Evolutionary conservation across 2,888 invertebrate genomes (phyloP).

Genomic region (Perizoma affinitatum): DNA sequence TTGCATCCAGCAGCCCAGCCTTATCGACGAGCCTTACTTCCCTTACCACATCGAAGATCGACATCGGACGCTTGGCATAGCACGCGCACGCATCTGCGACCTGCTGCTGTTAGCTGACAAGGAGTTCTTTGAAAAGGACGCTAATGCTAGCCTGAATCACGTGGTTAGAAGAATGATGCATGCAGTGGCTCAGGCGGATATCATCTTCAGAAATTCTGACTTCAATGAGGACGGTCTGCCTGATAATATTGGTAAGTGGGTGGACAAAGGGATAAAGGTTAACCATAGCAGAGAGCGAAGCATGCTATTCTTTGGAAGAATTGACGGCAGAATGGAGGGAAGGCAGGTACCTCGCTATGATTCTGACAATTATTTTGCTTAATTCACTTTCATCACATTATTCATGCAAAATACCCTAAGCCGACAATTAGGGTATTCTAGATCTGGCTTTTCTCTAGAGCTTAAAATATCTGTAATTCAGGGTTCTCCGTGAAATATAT

Average conservation of each 20-base stretch:
- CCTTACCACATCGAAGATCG: slow-evolving; percentile 60
- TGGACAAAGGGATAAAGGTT: too few relatives aligned
- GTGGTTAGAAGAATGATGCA: slow-evolving; percentile 75
- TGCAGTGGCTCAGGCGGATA: slow-evolving; percentile 79
- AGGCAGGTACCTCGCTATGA: too few relatives aligned
- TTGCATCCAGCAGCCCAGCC: neutral
- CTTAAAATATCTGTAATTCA: slow-evolving; percentile 31
- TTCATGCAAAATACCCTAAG: too few relatives aligned
- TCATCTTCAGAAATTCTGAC: slow-evolving; percentile 81
- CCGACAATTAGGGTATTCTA: too few relatives aligned
- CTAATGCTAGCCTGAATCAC: slow-evolving; percentile 70
- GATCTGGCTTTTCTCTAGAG: too few relatives aligned
- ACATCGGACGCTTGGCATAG: slow-evolving; percentile 51
- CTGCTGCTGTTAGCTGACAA: slow-evolving; percentile 77
- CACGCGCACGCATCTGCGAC: slow-evolving; percentile 71
- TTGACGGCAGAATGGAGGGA: too few relatives aligned
- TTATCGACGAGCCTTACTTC: slow-evolving; percentile 46
- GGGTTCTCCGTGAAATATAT: slow-evolving; percentile 81
- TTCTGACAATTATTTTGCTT: too few relatives aligned
- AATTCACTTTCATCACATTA: too few relatives aligned
- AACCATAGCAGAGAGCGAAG: too few relatives aligned
- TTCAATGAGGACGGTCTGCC: slow-evolving; percentile 80
- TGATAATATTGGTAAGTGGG: slow-evolving; percentile 75
- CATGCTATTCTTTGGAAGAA: too few relatives aligned
- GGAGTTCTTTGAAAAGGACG: slow-evolving; percentile 73